These are phyloP conservation scores for Lepus americanus DNA, from an alignment of 2,113 vertebrate genomes.

Conservation along the genomic window DNA sequence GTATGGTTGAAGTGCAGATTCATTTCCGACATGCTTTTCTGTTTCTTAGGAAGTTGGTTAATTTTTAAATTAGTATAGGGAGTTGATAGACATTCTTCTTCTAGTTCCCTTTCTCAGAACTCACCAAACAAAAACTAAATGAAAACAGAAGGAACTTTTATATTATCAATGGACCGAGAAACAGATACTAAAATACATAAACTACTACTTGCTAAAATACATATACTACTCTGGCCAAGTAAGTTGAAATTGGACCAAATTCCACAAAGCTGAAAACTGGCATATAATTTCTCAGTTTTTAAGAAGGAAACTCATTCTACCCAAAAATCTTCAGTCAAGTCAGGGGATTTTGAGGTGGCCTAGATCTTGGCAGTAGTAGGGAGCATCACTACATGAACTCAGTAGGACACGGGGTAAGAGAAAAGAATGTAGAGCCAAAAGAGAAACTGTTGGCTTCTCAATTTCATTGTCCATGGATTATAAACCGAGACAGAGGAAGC, in stretches of 20 bases:
- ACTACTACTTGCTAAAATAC: not conserved
- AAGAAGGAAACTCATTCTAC: not conserved
- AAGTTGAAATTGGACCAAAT: not conserved
- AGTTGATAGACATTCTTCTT: not conserved
- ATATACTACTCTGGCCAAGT: not conserved
- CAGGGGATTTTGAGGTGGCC: not conserved
- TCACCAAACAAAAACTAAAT: not conserved
- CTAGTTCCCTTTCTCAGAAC: not conserved
- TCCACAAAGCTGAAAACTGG: not conserved
- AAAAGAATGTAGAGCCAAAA: not conserved
- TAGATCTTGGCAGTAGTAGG: not conserved
- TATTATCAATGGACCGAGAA: not conserved
- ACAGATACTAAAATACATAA: not conserved
- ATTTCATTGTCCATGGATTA: not conserved
- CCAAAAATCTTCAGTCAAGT: not conserved
- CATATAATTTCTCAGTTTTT: conserved; percentile 8
- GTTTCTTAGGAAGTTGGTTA: not conserved
- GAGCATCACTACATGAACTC: not conserved
- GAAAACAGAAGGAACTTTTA: not conserved
- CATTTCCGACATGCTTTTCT: not conserved
- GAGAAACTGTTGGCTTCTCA: not conserved
- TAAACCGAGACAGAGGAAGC: not conserved
- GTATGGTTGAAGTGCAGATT: not conserved
- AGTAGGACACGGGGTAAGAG: not conserved
- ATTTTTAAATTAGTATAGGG: not conserved